Evolutionary conservation across 2,888 invertebrate genomes (phyloP), one percentile per base, ranked within the genome.

Genomic region (Podotricha telesiphe): DNA sequence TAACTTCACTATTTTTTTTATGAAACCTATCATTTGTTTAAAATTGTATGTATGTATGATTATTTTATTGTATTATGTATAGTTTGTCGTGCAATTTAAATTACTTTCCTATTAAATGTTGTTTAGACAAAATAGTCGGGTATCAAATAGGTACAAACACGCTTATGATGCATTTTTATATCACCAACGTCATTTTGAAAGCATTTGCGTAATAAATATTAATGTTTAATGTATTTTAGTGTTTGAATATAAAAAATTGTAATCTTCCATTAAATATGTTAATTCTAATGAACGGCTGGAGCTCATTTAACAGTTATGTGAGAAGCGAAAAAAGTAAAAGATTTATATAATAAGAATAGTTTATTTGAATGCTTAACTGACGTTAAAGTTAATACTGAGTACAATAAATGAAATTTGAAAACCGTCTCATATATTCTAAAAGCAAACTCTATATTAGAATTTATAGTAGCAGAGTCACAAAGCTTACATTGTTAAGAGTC

Each of bases 141-240:
- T 90, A 89, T 91, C 89, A 88, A 83, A 86, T 86, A 84, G 89
- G 88, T 87, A 85, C 86, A 84, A 85, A 83, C 78, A 82, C 75
- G 84, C 82, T 84, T 84, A 69, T 78, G 78, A 80, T 81, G 84
- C 81, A 84, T 86, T 87, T 83, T 77, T 73, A 65, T 72, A 74
- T 82, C 78, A 80, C 67, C 73, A 77, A 84, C 82, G 85, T 83
- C 82, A 85, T 86, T 84, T 82, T 75, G 69, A 77, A 82, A 82
- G 84, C 86, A 88, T 88, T 88, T 88, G 84, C 85, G 75, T 75
- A 77, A 80, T 84, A 80, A 79, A 78, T 85, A 80, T 80, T 84
- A 83, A 77, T 80, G 79, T 87, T 84, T 82, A 84, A 82, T 80
- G 79, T 80, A 75, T 81, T 82, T 77, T 77, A 80, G 76, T 73